phyloP scores from a whole-genome alignment of 1,140 invertebrate genomes.

The Bombus vancouverensis region DNA sequence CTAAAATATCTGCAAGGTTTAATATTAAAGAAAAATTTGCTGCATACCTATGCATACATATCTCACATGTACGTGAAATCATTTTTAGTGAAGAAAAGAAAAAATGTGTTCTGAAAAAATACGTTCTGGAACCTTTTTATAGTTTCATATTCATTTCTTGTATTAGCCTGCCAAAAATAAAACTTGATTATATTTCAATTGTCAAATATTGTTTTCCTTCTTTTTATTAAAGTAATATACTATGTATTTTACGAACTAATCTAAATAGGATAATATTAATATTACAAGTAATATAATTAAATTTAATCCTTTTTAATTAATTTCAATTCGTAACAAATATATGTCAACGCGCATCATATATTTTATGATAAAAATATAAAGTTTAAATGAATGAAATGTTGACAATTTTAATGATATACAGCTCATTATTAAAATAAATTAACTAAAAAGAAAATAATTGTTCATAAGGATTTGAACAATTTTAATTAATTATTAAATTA shows the following conservation, averaged over 20 bases:
- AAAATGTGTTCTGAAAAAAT: not conserved
- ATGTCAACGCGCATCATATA: no score
- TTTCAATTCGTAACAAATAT: no score
- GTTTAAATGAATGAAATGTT: no score
- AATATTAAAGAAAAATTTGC: not conserved
- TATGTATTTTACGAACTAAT: not conserved
- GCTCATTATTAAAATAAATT: no score
- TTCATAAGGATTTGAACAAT: no score
- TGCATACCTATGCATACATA: not conserved
- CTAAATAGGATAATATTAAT: not conserved
- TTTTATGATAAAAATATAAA: no score
- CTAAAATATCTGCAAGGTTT: not conserved
- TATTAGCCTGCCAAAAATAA: conserved; percentile 24
- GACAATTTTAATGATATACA: no score
- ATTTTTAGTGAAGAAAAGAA: not conserved
- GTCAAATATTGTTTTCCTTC: not conserved
- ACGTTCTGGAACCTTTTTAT: not conserved
- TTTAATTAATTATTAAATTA: no score
- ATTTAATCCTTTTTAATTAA: no score
- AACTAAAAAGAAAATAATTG: no score
- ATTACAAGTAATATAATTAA: no score
- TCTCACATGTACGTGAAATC: not conserved
- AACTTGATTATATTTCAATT: conserved; percentile 15
- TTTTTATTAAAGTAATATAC: not conserved
- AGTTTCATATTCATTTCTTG: conserved; percentile 24